Base-by-base conservation (phyloP, 2,888 invertebrate genomes). In the Lasioglossum lativentre region DNA sequence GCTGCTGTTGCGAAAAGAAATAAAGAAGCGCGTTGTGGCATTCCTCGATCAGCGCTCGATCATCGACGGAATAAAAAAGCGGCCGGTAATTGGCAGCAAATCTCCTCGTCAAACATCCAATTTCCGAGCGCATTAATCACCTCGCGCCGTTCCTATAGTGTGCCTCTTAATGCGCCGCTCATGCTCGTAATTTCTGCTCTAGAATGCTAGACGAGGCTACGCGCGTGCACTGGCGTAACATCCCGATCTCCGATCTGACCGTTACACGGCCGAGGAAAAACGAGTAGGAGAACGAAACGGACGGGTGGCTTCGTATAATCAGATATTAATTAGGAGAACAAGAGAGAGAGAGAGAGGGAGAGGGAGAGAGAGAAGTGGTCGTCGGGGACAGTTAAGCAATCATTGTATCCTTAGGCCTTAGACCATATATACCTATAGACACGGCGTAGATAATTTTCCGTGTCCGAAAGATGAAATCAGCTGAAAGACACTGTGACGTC, bases 51-150 rank as follows among this genome's bases (percentile, higher is more conserved):
- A 19, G 34, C 63, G 42, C 59, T 19, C 27, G 14, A 68, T n/a
- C 66, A 27, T 42, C 27, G 10, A 0, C 34, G 72, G 40, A 68
- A 83, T 84, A 74, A 70, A 77, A 45, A 45, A 76, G 34, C 16
- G 8, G 52, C 34, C 42, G 45, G 45, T 78, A 85, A 84, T 78
- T 75, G 85, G 16, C 85, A 66, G 75, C 52, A 84, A 85, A 85
- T 78, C 71, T 85, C 84, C 84, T 85, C 85, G 47, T 84, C 84
- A 85, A 85, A 85, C 85, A 85, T 74, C 52, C 63, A 85, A 84
- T 84, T 85, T 78, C 78, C 52, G 47, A 45, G 63, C 5, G 63
- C 77, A 78, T 85, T 78, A 84, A 85, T 84, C 84, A 84, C 63
- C 66, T 66, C 75, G 75, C 52, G 71, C 45, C 16, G 56, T 52